Percentiles rank a stretch among this genome's conserved stretches.
Evolutionary conservation across 2,113 vertebrate genomes (phyloP).

Genomic region (Megalops atlanticus): DNA sequence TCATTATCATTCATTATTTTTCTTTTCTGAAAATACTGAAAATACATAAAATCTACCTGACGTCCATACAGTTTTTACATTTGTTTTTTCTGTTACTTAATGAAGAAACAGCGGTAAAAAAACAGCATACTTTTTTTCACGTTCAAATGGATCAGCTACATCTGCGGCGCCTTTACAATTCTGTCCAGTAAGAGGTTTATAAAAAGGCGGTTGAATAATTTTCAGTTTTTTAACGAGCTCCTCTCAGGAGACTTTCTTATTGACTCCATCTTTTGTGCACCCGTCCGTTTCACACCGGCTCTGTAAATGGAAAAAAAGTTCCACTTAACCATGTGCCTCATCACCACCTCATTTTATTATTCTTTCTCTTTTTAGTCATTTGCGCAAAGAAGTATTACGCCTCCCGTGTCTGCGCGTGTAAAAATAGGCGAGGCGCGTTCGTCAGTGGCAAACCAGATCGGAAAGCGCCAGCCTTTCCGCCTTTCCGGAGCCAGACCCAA

Average conservation of each 20-base stretch:
- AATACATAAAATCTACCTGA: not conserved
- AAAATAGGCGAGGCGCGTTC: too few relatives aligned
- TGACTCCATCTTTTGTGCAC: slow-evolving; percentile 45
- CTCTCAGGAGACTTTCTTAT: slow-evolving; percentile 46
- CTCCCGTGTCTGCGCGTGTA: not conserved
- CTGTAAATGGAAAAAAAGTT: slow-evolving; percentile 41
- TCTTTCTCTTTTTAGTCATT: not conserved
- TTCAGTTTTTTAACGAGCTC: slow-evolving; percentile 42
- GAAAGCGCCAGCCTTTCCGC: too few relatives aligned
- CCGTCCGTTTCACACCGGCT: slow-evolving; percentile 16
- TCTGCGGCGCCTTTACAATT: slow-evolving; percentile 45
- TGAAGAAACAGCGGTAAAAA: slow-evolving; percentile 50
- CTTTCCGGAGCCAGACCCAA: too few relatives aligned
- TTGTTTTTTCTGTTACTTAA: not conserved
- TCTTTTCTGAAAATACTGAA: not conserved
- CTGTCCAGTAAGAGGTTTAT: slow-evolving; percentile 44
- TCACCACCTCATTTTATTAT: not conserved
- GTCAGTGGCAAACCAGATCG: too few relatives aligned
- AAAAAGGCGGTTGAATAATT: slow-evolving; percentile 45
- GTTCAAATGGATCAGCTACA: slow-evolving; percentile 54
- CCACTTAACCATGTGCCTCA: slow-evolving; percentile 5
- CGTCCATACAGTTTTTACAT: not conserved
- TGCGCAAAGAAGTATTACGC: not conserved
- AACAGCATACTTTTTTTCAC: slow-evolving; percentile 55
- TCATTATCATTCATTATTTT: not conserved